Conservation (phyloP, 2,113 vertebrate genomes). For the Equus quagga region DNA sequence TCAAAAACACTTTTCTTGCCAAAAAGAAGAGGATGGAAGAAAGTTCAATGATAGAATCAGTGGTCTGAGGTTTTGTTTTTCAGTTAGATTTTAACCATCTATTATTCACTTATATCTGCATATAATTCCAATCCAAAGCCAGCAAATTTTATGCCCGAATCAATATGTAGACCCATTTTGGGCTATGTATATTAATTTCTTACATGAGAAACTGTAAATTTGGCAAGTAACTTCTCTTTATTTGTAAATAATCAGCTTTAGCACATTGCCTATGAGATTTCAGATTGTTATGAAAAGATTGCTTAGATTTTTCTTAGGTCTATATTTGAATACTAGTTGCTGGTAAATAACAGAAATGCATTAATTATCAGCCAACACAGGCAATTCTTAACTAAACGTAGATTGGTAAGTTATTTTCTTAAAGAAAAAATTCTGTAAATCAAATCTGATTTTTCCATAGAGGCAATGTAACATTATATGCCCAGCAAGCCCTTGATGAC, state of each 20-base stretch:
- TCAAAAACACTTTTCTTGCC: background rate
- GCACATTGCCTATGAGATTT: background rate
- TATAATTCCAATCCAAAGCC: background rate
- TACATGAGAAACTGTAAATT: background rate
- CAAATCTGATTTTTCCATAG: conserved; percentile 13
- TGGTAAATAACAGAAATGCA: background rate
- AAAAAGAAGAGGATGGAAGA: background rate
- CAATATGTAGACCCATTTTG: background rate
- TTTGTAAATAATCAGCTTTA: conserved; percentile 22
- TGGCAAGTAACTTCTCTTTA: background rate
- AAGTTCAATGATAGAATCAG: background rate
- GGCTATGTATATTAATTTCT: background rate
- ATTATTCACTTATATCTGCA: background rate
- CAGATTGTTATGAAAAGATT: conserved; percentile 3
- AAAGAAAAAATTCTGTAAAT: background rate
- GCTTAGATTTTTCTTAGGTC: background rate
- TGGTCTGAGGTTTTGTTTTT: background rate
- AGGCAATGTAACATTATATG: background rate
- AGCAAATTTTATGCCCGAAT: background rate
- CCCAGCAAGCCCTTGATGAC: background rate
- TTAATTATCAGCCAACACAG: conserved; percentile 31
- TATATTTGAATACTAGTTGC: background rate
- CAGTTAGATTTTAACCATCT: background rate
- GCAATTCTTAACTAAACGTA: conserved; percentile 20
- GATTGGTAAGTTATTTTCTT: background rate